phyloP scores from a whole-genome alignment of 2,888 invertebrate genomes.

The Tortricodes alternella region DNA sequence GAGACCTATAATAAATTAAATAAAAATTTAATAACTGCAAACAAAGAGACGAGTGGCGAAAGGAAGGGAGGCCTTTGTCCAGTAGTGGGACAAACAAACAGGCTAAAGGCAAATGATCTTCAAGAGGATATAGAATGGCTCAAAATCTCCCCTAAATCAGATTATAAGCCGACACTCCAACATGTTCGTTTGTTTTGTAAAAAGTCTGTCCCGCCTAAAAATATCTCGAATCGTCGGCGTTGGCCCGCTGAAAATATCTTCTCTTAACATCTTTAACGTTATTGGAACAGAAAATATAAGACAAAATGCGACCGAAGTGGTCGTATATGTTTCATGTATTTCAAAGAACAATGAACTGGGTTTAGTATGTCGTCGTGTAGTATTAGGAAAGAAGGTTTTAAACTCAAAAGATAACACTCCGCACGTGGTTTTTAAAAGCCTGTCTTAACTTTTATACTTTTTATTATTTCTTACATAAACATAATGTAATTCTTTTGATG shows the following conservation, averaged over 20 bases:
- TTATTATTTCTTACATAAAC: too few species aligned
- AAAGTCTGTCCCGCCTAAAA: slow-evolving; percentile 77
- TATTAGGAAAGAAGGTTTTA: not conserved
- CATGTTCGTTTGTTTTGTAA: slow-evolving; percentile 76
- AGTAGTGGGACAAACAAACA: too few species aligned
- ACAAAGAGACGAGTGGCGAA: too few species aligned
- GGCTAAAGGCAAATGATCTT: too few species aligned
- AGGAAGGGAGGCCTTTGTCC: too few species aligned
- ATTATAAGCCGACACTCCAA: slow-evolving; percentile 61
- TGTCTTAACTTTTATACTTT: too few species aligned
- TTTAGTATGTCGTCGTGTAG: not conserved
- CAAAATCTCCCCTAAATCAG: slow-evolving; percentile 41
- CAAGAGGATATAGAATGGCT: not conserved
- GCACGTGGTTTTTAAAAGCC: not conserved
- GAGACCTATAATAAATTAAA: too few species aligned
- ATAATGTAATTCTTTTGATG: too few species aligned
- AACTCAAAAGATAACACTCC: not conserved
- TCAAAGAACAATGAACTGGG: slow-evolving; percentile 11
- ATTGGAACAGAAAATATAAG: slow-evolving; percentile 51
- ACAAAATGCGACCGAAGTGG: slow-evolving; percentile 35
- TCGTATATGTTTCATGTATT: slow-evolving; percentile 31
- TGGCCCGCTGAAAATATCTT: slow-evolving; percentile 64
- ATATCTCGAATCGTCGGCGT: slow-evolving; percentile 71
- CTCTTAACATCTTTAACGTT: slow-evolving; percentile 55
- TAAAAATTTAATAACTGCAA: too few species aligned